A percentile compares a stretch with the other conserved stretches of the same genome.
Evolutionary conservation across 2,888 invertebrate species (phyloP).

Genomic region (Brassicogethes aeneus): DNA sequence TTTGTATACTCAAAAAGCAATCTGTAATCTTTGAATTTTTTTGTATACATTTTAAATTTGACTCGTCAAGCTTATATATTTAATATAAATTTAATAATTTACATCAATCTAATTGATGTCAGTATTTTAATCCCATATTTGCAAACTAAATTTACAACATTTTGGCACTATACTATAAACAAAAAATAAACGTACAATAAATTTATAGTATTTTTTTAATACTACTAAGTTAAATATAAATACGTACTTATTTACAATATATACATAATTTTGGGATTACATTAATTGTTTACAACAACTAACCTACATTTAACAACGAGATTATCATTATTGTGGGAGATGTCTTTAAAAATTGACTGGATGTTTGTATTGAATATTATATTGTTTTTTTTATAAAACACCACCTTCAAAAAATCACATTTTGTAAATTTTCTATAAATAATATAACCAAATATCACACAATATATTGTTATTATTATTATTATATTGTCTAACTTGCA

Average conservation of each 20-base stretch:
- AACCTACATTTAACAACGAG: slow-evolving; percentile 23
- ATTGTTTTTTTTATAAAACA: too few relatives aligned
- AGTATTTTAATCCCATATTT: too few relatives aligned
- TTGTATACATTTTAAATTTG: too few relatives aligned
- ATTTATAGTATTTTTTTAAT: slow-evolving; percentile 5
- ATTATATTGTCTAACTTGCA: not conserved
- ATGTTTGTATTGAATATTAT: too few relatives aligned
- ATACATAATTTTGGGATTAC: slow-evolving; percentile 25
- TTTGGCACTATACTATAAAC: slow-evolving; percentile 21
- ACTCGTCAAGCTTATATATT: too few relatives aligned
- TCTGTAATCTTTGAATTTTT: too few relatives aligned
- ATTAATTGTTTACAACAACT: slow-evolving; percentile 29
- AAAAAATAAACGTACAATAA: slow-evolving; percentile 1
- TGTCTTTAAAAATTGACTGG: slow-evolving; percentile 14
- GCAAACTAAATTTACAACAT: slow-evolving; percentile 15
- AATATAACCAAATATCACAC: too few relatives aligned
- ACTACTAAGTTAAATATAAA: slow-evolving; percentile 8
- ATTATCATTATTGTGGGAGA: slow-evolving; percentile 19
- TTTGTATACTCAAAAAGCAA: too few relatives aligned
- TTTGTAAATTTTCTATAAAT: too few relatives aligned
- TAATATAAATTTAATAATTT: too few relatives aligned
- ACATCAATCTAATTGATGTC: too few relatives aligned
- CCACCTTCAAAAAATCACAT: too few relatives aligned
- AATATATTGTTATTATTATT: not conserved
- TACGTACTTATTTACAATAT: slow-evolving; percentile 28